Percentiles rank a stretch among this genome's conserved stretches.
Conservation (phyloP, 2,113 vertebrate species). For the Dermatemys mawii region DNA sequence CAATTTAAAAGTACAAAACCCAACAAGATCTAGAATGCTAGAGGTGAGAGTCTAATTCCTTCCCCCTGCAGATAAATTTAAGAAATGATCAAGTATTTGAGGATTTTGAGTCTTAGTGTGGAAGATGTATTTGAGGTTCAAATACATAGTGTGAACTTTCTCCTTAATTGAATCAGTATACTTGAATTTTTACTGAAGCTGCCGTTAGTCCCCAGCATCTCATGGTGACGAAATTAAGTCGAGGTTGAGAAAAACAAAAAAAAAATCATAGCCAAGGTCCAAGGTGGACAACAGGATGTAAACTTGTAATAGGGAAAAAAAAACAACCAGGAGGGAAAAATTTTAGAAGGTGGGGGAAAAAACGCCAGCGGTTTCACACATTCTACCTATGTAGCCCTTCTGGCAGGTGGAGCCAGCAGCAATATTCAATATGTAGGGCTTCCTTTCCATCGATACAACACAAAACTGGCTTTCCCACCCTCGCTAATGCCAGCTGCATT, state of each 20-base stretch:
- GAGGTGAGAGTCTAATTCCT: constrained; percentile 17
- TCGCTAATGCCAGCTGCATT: background rate
- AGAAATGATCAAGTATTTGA: constrained; percentile 18
- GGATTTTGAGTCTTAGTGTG: background rate
- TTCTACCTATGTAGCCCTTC: background rate
- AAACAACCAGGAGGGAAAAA: background rate
- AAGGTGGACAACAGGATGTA: background rate
- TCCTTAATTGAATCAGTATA: background rate
- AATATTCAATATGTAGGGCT: too few relatives aligned
- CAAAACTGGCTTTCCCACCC: too few relatives aligned
- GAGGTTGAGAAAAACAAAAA: fast-evolving
- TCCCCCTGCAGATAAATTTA: background rate
- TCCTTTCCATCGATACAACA: too few relatives aligned
- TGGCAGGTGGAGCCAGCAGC: too few relatives aligned
- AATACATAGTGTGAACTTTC: background rate
- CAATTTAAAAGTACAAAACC: background rate
- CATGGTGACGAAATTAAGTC: background rate
- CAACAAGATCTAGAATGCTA: constrained; percentile 9
- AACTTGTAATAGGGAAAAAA: background rate
- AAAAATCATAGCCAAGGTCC: too few relatives aligned
- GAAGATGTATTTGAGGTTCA: background rate
- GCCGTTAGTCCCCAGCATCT: background rate
- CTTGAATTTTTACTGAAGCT: background rate
- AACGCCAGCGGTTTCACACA: background rate
- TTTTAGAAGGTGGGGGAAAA: background rate